Percentiles rank a stretch among this genome's conserved stretches.
Conservation (phyloP, 1,140 invertebrate species). For the Bombus picipes region DNA sequence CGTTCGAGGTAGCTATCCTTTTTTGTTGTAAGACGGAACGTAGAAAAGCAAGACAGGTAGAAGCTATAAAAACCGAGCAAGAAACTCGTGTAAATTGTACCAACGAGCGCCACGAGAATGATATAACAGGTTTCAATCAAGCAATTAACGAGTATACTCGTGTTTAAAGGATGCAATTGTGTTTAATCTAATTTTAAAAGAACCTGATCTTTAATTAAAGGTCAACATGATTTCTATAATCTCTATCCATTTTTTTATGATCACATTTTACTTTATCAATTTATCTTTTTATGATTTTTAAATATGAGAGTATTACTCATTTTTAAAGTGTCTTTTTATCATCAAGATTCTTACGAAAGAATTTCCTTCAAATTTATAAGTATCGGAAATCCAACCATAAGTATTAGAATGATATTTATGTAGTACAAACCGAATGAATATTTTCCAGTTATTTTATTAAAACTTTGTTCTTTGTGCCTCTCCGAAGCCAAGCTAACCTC, state of each 20-base stretch:
- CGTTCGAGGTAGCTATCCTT: neutral
- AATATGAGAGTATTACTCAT: neutral
- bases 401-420: no score
- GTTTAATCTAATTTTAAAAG: neutral
- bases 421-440: no score
- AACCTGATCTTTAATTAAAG: neutral
- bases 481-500: no score
- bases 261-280: neutral
- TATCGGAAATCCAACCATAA: no score
- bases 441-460: no score
- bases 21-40: neutral
- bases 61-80: neutral
- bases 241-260: neutral
- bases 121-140: neutral
- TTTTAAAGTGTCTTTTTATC: neutral
- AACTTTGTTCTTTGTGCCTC: no score
- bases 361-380: neutral
- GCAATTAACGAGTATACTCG: neutral
- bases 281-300: neutral
- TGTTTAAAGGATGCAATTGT: no score
- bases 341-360: neutral
- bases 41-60: neutral
- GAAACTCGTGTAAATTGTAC: slow-evolving; percentile 9
- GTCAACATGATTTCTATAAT: neutral
- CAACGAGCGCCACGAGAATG: neutral